phyloP scores from a whole-genome alignment of 1,140 invertebrate genomes.

The honey bee (Apis mellifera) region DNA sequence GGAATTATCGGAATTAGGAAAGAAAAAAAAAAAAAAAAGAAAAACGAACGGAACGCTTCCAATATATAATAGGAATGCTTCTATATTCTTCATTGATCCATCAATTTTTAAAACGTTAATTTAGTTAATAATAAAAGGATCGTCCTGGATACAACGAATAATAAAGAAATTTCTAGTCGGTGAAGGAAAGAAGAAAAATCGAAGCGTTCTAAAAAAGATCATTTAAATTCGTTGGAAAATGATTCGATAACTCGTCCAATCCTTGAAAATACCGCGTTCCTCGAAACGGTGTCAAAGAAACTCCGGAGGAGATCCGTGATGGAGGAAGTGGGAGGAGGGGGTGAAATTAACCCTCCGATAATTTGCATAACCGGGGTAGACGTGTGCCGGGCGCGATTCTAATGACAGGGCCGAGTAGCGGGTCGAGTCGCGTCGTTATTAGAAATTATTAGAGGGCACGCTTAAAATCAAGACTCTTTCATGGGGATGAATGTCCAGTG shows the following conservation, averaged over 20 bases:
- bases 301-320: constrained; percentile 4
- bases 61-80: too few species aligned
- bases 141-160: too few species aligned
- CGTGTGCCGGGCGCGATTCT: constrained; percentile 56
- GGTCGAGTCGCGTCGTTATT: constrained; percentile 73
- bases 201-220: too few species aligned
- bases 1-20: neutral
- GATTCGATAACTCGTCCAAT: too few species aligned
- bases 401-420: constrained; percentile 75
- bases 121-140: too few species aligned
- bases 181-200: too few species aligned
- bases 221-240: neutral
- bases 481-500: constrained; percentile 79
- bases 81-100: too few species aligned
- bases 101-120: too few species aligned
- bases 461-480: constrained; percentile 81
- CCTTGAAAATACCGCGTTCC: neutral
- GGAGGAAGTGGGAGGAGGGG: constrained; percentile 51
- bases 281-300: neutral
- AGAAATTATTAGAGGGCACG: constrained; percentile 79
- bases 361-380: constrained; percentile 78
- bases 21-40: too few species aligned
- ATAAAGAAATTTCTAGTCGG: too few species aligned
- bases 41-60: neutral
- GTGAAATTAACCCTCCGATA: constrained; percentile 70